Conservation (phyloP, 1,140 invertebrate species). For the Galleria mellonella region DNA sequence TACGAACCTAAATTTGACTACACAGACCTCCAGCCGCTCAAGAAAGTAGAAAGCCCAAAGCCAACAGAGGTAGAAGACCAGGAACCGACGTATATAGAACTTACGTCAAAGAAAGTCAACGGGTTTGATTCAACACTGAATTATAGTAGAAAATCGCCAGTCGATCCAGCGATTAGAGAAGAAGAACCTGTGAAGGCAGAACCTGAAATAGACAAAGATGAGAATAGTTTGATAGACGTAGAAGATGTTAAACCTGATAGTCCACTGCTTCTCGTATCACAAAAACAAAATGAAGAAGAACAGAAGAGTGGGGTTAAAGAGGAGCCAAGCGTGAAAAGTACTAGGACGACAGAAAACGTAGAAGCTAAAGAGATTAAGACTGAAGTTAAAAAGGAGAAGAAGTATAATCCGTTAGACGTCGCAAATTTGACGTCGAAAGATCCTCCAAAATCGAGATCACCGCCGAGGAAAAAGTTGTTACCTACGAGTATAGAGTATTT, state of each 20-base stretch:
- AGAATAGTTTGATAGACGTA: slow-evolving; percentile 58
- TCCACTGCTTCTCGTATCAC: slow-evolving; percentile 24
- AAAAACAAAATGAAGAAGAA: slow-evolving; percentile 25
- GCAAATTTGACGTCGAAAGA: slow-evolving; percentile 80
- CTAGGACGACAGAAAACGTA: slow-evolving; percentile 31
- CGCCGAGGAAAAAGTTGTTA: slow-evolving; percentile 63
- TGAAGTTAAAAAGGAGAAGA: slow-evolving; percentile 63
- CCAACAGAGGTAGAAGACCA: slow-evolving; percentile 37
- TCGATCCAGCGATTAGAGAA: slow-evolving; percentile 52
- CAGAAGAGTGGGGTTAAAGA: slow-evolving; percentile 20
- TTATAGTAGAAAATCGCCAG: slow-evolving; percentile 43
- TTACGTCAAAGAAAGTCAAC: slow-evolving; percentile 55
- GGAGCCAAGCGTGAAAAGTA: slow-evolving; percentile 54
- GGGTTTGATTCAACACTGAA: slow-evolving; percentile 34
- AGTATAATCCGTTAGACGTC: slow-evolving; percentile 80
- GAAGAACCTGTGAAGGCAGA: slow-evolving; percentile 53
- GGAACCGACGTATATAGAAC: slow-evolving; percentile 63
- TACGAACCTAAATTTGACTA: slow-evolving; percentile 63
- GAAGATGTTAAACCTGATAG: slow-evolving; percentile 56
- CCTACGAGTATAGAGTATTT: slow-evolving; percentile 33
- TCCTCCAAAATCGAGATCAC: slow-evolving; percentile 69
- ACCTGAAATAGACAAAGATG: slow-evolving; percentile 64
- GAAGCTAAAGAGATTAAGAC: slow-evolving; percentile 38
- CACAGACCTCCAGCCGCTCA: slow-evolving; percentile 54
- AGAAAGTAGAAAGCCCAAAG: slow-evolving; percentile 62